These are phyloP conservation scores for Nemotelus nigrinus DNA, from an alignment of 2,888 invertebrate genomes.

Conservation along the genomic window DNA sequence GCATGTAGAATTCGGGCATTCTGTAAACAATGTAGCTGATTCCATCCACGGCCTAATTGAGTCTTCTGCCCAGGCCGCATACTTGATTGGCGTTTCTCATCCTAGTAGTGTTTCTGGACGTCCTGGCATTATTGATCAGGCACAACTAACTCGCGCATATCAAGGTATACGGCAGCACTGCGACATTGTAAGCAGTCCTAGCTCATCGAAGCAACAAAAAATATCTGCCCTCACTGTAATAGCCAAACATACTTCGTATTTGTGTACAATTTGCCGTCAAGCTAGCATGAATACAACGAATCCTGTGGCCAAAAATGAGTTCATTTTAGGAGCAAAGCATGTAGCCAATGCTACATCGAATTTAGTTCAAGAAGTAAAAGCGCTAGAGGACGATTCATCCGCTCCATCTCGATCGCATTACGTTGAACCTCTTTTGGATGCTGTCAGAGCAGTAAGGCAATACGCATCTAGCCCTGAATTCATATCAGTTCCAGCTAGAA, in stretches of 20 bases:
- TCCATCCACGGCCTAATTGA: constrained; percentile 94
- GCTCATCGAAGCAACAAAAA: constrained; percentile 83
- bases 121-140: constrained; percentile 88
- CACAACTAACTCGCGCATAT: constrained; percentile 86
- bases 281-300: constrained; percentile 91
- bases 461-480: constrained; percentile 96
- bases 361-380: constrained; percentile 94
- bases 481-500: constrained; percentile 89
- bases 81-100: constrained; percentile 93
- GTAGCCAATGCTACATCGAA: constrained; percentile 95
- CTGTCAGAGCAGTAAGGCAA: constrained; percentile 90
- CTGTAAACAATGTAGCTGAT: constrained; percentile 83
- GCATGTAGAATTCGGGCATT: constrained; percentile 83
- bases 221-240: constrained; percentile 92
- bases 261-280: constrained; percentile 94
- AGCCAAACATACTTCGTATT: constrained; percentile 93
- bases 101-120: constrained; percentile 88
- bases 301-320: constrained; percentile 93
- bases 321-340: constrained; percentile 97
- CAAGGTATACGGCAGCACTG: constrained; percentile 93
- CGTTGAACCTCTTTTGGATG: constrained; percentile 86
- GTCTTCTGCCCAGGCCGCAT: constrained; percentile 93
- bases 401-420: constrained; percentile 79
- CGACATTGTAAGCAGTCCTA: constrained; percentile 75
- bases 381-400: constrained; percentile 84